Conservation (phyloP, 2,797 vertebrate genomes). For the Siniperca undulata region DNA sequence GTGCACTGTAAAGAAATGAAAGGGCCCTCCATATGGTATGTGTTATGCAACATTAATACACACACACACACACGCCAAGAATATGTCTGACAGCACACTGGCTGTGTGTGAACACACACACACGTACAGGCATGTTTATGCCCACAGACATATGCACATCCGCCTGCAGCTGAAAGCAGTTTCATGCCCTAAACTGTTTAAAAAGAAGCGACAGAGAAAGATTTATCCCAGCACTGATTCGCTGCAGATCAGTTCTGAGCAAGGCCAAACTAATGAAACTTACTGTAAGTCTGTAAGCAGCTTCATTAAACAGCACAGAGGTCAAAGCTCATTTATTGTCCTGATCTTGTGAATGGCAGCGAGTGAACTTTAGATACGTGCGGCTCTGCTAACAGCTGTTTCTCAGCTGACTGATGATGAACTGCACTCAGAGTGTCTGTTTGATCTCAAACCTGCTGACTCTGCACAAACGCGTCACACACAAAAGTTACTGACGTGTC, state of each 20-base stretch:
- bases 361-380: too few species aligned
- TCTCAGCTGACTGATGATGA: not conserved
- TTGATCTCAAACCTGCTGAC: constrained; percentile 26
- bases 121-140: not conserved
- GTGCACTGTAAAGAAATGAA: not conserved
- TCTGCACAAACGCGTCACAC: constrained; percentile 38
- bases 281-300: too few species aligned
- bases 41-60: not conserved
- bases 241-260: not conserved
- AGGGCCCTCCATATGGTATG: not conserved
- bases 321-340: too few species aligned
- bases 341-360: too few species aligned
- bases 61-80: not conserved
- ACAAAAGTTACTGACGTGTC: not conserved
- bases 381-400: not conserved
- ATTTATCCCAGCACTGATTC: not conserved
- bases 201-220: not conserved
- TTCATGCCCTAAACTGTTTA: too few species aligned
- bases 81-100: not conserved
- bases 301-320: too few species aligned
- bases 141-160: not conserved
- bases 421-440: not conserved
- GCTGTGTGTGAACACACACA: not conserved
- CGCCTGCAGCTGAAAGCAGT: not conserved
- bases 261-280: not conserved